Evolutionary conservation across 2,113 vertebrate species (phyloP).

Genomic region (Platysteira castanea): DNA sequence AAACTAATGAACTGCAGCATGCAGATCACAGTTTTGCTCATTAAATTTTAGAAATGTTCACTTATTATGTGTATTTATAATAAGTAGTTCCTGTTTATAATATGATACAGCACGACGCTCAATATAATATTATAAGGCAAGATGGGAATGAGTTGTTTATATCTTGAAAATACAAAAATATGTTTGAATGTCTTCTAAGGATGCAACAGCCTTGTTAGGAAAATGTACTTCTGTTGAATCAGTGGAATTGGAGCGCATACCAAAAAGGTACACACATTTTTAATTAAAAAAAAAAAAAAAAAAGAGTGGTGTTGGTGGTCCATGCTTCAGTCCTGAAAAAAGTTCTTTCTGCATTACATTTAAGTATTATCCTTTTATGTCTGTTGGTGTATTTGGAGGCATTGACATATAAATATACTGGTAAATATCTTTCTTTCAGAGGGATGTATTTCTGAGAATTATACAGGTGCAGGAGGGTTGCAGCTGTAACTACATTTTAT

Average conservation of each 20-base stretch:
- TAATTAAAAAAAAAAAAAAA: not conserved
- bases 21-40: not conserved
- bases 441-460: not conserved
- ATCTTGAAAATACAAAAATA: not conserved
- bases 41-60: not conserved
- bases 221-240: not conserved
- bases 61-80: not conserved
- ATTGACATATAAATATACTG: not conserved
- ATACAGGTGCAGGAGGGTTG: not conserved
- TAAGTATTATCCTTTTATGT: not conserved
- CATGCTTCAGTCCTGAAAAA: not conserved
- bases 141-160: not conserved
- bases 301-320: rapidly evolving
- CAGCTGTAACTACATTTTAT: not conserved
- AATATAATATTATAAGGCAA: not conserved
- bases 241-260: not conserved
- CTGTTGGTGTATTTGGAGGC: not conserved
- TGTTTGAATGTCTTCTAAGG: not conserved
- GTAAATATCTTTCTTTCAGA: not conserved
- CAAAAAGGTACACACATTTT: not conserved
- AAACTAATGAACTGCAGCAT: not conserved
- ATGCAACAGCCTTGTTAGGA: not conserved
- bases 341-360: not conserved
- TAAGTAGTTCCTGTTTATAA: not conserved
- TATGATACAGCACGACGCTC: not conserved